Conservation (phyloP, 2,113 vertebrate genomes). For the Centropristis striata region DNA sequence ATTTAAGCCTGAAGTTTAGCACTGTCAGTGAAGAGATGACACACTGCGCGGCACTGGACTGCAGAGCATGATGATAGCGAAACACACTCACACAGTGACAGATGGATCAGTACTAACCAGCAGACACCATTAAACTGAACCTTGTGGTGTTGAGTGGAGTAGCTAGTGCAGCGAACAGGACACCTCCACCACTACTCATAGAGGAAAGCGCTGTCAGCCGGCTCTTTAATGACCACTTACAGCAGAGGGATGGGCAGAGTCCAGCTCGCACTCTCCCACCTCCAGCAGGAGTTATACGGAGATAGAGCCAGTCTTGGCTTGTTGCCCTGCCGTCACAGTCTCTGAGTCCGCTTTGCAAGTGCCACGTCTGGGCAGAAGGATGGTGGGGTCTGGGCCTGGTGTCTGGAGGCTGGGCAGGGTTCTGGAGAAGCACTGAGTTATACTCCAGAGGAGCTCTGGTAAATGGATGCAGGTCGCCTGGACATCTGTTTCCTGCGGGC, state of each 20-base stretch:
- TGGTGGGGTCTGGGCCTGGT: conserved; percentile 59
- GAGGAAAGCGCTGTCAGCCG: conserved; percentile 76
- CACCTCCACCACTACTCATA: conserved; percentile 74
- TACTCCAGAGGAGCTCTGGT: conserved; percentile 62
- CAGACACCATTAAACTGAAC: conserved; percentile 74
- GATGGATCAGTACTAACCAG: conserved; percentile 78
- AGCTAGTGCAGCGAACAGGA: conserved; percentile 69
- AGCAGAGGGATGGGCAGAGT: conserved; percentile 75
- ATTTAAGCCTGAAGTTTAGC: conserved; percentile 58
- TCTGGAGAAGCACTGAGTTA: conserved; percentile 63
- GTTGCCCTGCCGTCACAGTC: conserved; percentile 68
- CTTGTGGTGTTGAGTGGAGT: conserved; percentile 72
- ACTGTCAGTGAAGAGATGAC: conserved; percentile 59
- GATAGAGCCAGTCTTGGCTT: conserved; percentile 66
- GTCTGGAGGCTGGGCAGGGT: conserved; percentile 57
- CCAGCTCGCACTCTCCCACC: conserved; percentile 61
- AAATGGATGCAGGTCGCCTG: conserved; percentile 71
- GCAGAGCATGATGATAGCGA: conserved; percentile 60
- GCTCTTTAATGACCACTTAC: conserved; percentile 82
- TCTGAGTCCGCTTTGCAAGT: conserved; percentile 50
- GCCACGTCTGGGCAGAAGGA: conserved; percentile 59
- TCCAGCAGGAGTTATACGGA: conserved; percentile 69
- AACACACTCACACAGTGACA: conserved; percentile 70
- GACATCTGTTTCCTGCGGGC: conserved; percentile 75
- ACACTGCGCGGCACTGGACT: conserved; percentile 36